Evolutionary conservation across 2,888 invertebrate genomes (phyloP).

Genomic region (Camponotus fellah): DNA sequence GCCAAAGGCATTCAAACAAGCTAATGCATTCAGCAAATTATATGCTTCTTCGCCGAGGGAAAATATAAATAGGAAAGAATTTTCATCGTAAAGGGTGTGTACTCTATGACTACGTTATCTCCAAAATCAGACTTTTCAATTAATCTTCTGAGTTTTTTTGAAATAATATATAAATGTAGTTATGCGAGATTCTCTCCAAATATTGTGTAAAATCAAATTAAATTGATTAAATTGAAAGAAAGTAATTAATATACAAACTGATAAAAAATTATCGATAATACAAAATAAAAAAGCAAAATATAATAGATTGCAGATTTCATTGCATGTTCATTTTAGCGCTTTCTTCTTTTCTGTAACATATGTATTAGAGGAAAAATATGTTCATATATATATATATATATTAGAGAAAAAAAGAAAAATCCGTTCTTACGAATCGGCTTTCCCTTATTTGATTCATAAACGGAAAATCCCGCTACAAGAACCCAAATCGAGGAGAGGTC

Average conservation of each 20-base stretch:
- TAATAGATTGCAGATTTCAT: too few relatives aligned
- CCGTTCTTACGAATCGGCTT: neutral
- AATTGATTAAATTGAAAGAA: neutral
- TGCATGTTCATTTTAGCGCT: too few relatives aligned
- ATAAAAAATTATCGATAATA: neutral
- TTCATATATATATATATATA: too few relatives aligned
- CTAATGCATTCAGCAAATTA: neutral
- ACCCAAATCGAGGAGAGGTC: constrained; percentile 46
- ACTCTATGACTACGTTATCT: too few relatives aligned
- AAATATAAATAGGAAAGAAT: neutral
- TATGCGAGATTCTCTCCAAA: neutral
- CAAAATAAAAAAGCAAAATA: too few relatives aligned
- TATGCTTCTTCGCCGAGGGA: neutral
- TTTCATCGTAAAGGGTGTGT: neutral
- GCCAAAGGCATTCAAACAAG: neutral
- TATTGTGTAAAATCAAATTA: neutral
- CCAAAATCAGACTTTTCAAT: too few relatives aligned
- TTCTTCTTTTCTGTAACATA: too few relatives aligned
- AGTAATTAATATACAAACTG: neutral
- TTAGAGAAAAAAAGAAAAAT: neutral
- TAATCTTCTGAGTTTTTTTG: neutral
- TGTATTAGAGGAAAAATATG: too few relatives aligned
- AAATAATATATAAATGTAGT: neutral
- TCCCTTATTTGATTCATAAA: neutral
- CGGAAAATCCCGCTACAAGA: neutral